phyloP scores from a whole-genome alignment of 2,888 invertebrate genomes.

The Caenorhabditis angaria region DNA sequence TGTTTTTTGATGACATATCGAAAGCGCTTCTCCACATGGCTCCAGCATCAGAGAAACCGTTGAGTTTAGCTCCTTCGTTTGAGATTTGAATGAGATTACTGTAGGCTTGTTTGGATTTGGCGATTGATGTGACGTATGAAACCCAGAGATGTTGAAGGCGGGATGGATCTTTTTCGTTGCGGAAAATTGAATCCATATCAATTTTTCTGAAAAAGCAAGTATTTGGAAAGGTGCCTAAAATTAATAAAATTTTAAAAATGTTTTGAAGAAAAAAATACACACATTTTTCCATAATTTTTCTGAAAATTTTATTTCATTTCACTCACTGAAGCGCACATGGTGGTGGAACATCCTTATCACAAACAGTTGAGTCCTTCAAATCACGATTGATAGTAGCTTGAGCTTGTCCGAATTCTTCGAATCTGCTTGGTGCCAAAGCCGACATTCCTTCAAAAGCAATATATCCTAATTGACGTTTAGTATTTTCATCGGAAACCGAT shows the following conservation, averaged over 20 bases:
- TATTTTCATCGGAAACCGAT: conserved; percentile 47
- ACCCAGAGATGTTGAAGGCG: conserved; percentile 56
- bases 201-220: conserved; percentile 43
- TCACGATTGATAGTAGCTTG: conserved; percentile 58
- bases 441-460: conserved; percentile 70
- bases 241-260: too few relatives aligned
- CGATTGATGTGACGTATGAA: conserved; percentile 46
- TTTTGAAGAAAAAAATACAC: too few relatives aligned
- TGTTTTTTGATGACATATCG: conserved; percentile 60
- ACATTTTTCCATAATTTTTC: conserved; percentile 32
- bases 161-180: conserved; percentile 52
- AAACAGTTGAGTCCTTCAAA: conserved; percentile 57
- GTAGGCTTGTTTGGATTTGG: conserved; percentile 55
- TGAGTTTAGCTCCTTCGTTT: conserved; percentile 69
- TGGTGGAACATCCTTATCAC: conserved; percentile 64
- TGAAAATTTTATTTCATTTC: conserved; percentile 9
- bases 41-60: conserved; percentile 69
- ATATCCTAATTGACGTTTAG: conserved; percentile 60
- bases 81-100: conserved; percentile 59
- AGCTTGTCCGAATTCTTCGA: conserved; percentile 55
- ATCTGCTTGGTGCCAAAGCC: conserved; percentile 55
- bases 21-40: conserved; percentile 71
- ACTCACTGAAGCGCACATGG: conserved; percentile 64
- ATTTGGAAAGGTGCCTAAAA: background rate
- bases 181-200: conserved; percentile 57